Conservation (phyloP, 2,113 vertebrate species). For the Plestiodon gilberti region DNA sequence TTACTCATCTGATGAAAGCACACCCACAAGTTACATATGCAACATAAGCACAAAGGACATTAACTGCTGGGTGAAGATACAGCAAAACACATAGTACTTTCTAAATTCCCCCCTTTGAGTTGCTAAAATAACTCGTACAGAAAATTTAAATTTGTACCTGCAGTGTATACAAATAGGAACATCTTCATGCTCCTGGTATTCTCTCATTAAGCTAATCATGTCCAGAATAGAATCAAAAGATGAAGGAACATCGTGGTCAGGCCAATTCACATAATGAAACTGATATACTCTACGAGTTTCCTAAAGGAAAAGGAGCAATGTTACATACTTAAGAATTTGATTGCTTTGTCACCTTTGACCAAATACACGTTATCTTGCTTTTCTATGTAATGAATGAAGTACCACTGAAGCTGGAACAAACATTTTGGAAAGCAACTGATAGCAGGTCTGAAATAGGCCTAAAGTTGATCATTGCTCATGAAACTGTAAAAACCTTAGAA, state of each 20-base stretch:
- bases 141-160: slow-evolving; percentile 79
- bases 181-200: slow-evolving; percentile 94
- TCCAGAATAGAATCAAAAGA: slow-evolving; percentile 98
- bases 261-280: slow-evolving; percentile 99
- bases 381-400: too few relatives aligned
- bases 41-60: background rate
- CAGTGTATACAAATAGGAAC: slow-evolving; percentile 97
- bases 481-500: too few relatives aligned
- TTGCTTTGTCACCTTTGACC: too few relatives aligned
- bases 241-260: slow-evolving; percentile 96
- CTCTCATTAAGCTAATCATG: slow-evolving; percentile 97
- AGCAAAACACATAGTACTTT: background rate
- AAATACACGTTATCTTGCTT: too few relatives aligned
- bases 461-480: too few relatives aligned
- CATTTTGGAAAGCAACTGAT: too few relatives aligned
- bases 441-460: too few relatives aligned
- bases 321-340: background rate
- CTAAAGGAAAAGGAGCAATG: slow-evolving; percentile 63
- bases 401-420: too few relatives aligned
- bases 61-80: background rate
- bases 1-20: background rate
- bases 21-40: background rate
- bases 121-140: background rate
- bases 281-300: slow-evolving; percentile 92
- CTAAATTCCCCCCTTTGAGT: too few relatives aligned